phyloP scores from a whole-genome alignment of 2,888 invertebrate genomes.

The Sesia bembeciformis region DNA sequence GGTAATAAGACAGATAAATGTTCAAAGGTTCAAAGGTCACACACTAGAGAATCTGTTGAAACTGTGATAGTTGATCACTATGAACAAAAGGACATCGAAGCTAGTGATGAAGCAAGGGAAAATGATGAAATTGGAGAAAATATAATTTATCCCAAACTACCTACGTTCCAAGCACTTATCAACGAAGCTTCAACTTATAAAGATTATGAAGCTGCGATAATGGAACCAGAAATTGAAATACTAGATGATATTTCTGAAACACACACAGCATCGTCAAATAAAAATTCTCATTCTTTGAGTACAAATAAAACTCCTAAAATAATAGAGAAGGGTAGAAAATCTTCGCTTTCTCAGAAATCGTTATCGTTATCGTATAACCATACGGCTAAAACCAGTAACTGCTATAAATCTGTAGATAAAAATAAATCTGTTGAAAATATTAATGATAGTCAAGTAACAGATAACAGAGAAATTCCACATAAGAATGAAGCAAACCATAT shows the following conservation, averaged over 20 bases:
- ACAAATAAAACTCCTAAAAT: too few species aligned
- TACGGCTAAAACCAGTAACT: too few species aligned
- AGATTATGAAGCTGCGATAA: constrained; percentile 18
- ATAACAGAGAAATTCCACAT: too few species aligned
- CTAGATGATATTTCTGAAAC: constrained; percentile 15
- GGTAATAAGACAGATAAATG: constrained; percentile 48
- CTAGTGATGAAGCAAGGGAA: constrained; percentile 5
- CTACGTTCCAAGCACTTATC: constrained; percentile 43
- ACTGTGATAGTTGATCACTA: constrained; percentile 38
- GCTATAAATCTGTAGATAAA: too few species aligned
- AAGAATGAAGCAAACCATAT: too few species aligned
- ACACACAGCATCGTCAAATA: background rate
- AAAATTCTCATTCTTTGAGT: too few species aligned
- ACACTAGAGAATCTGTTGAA: constrained; percentile 51
- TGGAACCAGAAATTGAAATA: constrained; percentile 32
- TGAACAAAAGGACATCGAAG: constrained; percentile 28
- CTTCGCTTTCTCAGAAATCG: too few species aligned
- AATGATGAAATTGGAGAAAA: constrained; percentile 5
- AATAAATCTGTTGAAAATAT: too few species aligned
- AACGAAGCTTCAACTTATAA: constrained; percentile 50
- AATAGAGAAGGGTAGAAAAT: too few species aligned
- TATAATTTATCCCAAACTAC: constrained; percentile 48
- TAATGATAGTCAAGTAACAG: too few species aligned
- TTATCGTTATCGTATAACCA: too few species aligned
- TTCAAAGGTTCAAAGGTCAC: constrained; percentile 33